Conservation (phyloP, 2,888 invertebrate species). For the Cephus spinipes region DNA sequence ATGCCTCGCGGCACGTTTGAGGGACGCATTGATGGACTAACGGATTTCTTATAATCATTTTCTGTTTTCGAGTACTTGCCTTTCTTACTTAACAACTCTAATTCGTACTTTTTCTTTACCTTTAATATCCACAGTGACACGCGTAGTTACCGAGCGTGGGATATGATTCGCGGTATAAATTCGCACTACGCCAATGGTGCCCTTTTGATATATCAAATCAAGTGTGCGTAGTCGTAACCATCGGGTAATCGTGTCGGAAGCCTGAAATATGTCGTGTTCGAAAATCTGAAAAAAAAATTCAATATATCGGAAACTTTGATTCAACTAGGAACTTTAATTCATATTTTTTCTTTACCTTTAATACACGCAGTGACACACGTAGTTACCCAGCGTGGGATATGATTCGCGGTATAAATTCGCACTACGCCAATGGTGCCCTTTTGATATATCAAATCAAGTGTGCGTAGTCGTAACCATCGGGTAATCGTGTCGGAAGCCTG, state of each 20-base stretch:
- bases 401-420: neutral
- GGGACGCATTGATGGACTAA: neutral
- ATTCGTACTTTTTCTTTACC: neutral
- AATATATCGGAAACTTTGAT: constrained; percentile 30
- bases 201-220: neutral
- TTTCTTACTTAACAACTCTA: neutral
- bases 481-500: neutral
- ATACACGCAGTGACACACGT: neutral
- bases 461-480: neutral
- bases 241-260: neutral
- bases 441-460: neutral
- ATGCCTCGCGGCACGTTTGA: neutral
- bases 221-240: neutral
- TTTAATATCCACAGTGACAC: neutral
- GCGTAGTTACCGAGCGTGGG: neutral
- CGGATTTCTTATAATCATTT: neutral
- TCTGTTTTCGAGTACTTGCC: neutral
- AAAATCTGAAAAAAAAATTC: constrained; percentile 7
- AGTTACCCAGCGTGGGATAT: neutral
- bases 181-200: neutral
- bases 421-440: neutral
- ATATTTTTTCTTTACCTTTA: neutral
- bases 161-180: neutral
- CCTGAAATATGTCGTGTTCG: neutral
- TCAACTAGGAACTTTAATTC: neutral